Evolutionary conservation across 2,888 invertebrate genomes (phyloP).

Genomic region (Harpalus rufipes): DNA sequence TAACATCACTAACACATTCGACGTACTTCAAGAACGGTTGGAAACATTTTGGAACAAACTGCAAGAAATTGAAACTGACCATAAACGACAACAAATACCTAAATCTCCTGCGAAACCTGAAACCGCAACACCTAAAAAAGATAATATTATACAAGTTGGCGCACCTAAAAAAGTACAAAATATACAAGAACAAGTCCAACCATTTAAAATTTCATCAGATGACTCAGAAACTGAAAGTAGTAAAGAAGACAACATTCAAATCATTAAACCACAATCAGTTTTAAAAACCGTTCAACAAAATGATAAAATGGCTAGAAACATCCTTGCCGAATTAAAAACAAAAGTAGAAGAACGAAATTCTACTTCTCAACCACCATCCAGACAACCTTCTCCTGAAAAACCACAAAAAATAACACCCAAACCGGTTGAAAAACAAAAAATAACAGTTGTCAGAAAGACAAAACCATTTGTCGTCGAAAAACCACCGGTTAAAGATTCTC

Average conservation of each 20-base stretch:
- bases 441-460: neutral
- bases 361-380: neutral
- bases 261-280: constrained; percentile 22
- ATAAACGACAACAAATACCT: constrained; percentile 42
- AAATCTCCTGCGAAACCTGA: constrained; percentile 6
- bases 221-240: constrained; percentile 60
- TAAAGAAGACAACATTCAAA: constrained; percentile 20
- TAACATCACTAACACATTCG: constrained; percentile 70
- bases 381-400: constrained; percentile 20
- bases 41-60: constrained; percentile 74
- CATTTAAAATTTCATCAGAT: constrained; percentile 27
- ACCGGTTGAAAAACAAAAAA: neutral
- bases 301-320: constrained; percentile 27
- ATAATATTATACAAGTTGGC: neutral
- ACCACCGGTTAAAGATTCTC: constrained; percentile 22
- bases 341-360: constrained; percentile 55
- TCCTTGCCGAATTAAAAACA: constrained; percentile 52
- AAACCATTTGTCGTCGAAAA: constrained; percentile 14
- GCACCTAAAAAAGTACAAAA: constrained; percentile 27
- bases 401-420: neutral
- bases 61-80: constrained; percentile 72
- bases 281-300: constrained; percentile 31
- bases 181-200: neutral
- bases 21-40: constrained; percentile 71
- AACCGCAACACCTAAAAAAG: constrained; percentile 12